Evolutionary conservation across 2,888 invertebrate species (phyloP).

Genomic region (Gasteruption jaculator): DNA sequence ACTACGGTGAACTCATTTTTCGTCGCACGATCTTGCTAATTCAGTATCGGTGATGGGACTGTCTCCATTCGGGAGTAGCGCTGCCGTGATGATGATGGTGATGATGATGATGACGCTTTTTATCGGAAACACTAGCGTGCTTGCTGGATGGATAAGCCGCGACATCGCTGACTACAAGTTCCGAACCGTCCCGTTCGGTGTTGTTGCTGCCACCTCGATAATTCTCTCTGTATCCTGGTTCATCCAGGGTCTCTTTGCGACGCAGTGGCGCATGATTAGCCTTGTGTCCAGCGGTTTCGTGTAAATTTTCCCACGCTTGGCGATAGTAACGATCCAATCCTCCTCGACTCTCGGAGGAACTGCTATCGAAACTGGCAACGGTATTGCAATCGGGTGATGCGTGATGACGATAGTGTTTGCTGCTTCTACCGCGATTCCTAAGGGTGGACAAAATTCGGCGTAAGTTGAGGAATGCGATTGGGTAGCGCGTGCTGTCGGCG

Average conservation of each 20-base stretch:
- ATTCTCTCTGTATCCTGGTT: slow-evolving; percentile 54
- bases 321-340: slow-evolving; percentile 85
- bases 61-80: slow-evolving; percentile 57
- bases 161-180: slow-evolving; percentile 69
- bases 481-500: no score
- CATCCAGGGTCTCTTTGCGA: slow-evolving; percentile 70
- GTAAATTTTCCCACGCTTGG: slow-evolving; percentile 90
- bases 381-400: slow-evolving; percentile 89
- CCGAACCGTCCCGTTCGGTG: slow-evolving; percentile 63
- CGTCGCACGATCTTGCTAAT: slow-evolving; percentile 31
- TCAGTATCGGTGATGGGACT: slow-evolving; percentile 54
- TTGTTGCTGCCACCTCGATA: slow-evolving; percentile 39
- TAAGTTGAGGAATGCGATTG: slow-evolving; percentile 4
- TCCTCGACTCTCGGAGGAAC: slow-evolving; percentile 77
- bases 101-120: slow-evolving; percentile 71
- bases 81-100: slow-evolving; percentile 61
- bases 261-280: slow-evolving; percentile 59
- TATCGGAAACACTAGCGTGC: slow-evolving; percentile 53
- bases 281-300: slow-evolving; percentile 71
- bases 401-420: slow-evolving; percentile 84
- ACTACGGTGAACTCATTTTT: neutral
- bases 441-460: slow-evolving; percentile 19
- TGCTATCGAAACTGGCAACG: slow-evolving; percentile 84
- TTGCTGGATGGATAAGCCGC: slow-evolving; percentile 50
- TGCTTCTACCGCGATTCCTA: slow-evolving; percentile 67